A percentile compares a stretch with the other conserved stretches of the same genome.
phyloP scores from a whole-genome alignment of 2,888 invertebrate genomes.

The Belgica antarctica region DNA sequence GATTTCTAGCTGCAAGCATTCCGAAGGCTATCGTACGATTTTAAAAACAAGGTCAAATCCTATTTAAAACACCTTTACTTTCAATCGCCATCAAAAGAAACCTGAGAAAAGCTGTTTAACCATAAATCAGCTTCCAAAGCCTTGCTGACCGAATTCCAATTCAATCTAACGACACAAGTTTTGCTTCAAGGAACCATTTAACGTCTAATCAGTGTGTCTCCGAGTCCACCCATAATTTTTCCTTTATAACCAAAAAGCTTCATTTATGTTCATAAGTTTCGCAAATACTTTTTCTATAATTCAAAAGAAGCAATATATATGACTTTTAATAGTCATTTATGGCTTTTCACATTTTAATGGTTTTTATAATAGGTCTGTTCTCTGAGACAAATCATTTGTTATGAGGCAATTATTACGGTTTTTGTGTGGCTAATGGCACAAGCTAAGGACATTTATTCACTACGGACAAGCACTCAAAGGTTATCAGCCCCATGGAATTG shows the following conservation, averaged over 20 bases:
- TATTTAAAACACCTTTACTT: no score
- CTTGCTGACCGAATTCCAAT: no score
- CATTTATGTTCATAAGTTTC: not conserved
- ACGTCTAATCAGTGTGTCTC: no score
- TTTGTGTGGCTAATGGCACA: not conserved
- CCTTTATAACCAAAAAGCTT: not conserved
- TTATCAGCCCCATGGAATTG: not conserved
- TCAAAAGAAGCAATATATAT: not conserved
- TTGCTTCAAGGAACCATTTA: not conserved
- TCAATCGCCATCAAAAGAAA: no score
- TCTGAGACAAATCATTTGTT: conserved; percentile 20
- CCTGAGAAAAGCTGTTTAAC: no score
- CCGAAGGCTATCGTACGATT: no score
- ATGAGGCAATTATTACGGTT: not conserved
- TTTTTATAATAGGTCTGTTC: not conserved
- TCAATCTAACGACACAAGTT: no score
- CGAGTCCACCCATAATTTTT: no score
- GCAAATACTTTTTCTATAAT: not conserved
- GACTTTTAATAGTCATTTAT: conserved; percentile 19
- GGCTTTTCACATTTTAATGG: conserved; percentile 21
- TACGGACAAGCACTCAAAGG: not conserved
- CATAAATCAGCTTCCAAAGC: no score
- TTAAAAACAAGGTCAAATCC: no score
- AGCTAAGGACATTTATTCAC: not conserved
- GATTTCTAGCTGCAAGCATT: no score